Base-by-base conservation (phyloP, 2,797 vertebrate species). In the Dallia pectoralis region DNA sequence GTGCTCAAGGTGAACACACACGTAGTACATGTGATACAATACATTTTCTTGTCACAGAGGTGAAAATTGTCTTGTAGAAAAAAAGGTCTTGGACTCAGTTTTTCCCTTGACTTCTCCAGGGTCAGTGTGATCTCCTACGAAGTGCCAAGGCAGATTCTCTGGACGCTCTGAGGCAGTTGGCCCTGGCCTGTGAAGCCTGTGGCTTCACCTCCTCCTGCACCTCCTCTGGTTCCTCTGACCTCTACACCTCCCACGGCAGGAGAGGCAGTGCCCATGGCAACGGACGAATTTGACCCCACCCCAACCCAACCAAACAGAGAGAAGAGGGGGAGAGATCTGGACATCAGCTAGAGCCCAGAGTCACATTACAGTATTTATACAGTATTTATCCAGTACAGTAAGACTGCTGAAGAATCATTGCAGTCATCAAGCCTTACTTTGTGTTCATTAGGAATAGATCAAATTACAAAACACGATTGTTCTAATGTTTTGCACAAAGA, bases 161-260 rank as follows among this genome's bases (percentile, higher is more conserved):
- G 84, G 97, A 99, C 67, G 95, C 96, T 77, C 93, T 99, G 91
- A 94, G 96, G 88, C 97, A 99, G 91, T 93, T 98, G 85, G 95
- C 97, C 56, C 89, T 97, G 90, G 97, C 96, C 0, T 98, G 96
- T 62, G 91, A 96, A 82, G 95, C 95, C 0, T 97, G 95, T 0
- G 96, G 97, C 75, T 93, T 99, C 88, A 94, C 93, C 77, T 70
- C 89, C 68, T 77, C 83, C 77, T 84, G 86, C 61, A 70, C 91
- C 73, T 51, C 91, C 61, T 84, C 86, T 78, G 82, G 79, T 79
- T 74, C 79, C 89, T 96, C 86, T 0, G 92, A 93, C 74, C 87
- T 92, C 76, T 92, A 89, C 86, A 71, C 88, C 69, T 84, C 92
- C 74, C 90, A 92, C 36, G 74, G 84, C 0, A 32, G 91, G 53